phyloP scores from a whole-genome alignment of 2,888 invertebrate species.

The Axea sp. region DNA sequence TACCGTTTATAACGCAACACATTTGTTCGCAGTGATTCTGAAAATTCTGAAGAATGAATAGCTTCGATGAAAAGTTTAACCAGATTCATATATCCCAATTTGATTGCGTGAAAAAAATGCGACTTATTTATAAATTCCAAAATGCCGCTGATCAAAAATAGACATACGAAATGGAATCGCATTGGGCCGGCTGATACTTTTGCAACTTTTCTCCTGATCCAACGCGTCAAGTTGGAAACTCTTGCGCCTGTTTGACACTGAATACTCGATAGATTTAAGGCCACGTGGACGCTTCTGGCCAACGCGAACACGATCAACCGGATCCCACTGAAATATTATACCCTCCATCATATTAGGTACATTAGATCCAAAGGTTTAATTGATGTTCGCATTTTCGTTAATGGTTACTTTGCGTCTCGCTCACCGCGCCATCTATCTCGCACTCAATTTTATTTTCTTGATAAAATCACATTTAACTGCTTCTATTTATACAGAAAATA shows the following conservation, averaged over 20 bases:
- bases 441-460: too few relatives aligned
- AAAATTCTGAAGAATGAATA: too few relatives aligned
- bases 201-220: slow-evolving; percentile 26
- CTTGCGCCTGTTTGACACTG: slow-evolving; percentile 25
- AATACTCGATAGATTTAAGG: slow-evolving; percentile 15
- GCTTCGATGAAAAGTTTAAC: not conserved
- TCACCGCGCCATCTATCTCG: not conserved
- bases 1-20: too few relatives aligned
- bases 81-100: not conserved
- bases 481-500: too few relatives aligned
- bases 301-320: slow-evolving; percentile 12
- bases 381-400: slow-evolving; percentile 3
- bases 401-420: not conserved
- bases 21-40: too few relatives aligned
- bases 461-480: too few relatives aligned
- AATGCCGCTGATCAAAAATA: slow-evolving; percentile 29
- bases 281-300: slow-evolving; percentile 6
- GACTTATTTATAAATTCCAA: slow-evolving; percentile 29
- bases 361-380: slow-evolving; percentile 16
- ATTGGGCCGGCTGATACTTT: slow-evolving; percentile 11
- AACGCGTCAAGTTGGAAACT: slow-evolving; percentile 20
- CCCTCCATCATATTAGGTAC: not conserved
- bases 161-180: slow-evolving; percentile 16
- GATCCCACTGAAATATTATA: slow-evolving; percentile 16
- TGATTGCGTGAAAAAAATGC: not conserved